Base-by-base conservation (phyloP, 2,888 invertebrate species). In the Cyrtodaria siliqua region DNA sequence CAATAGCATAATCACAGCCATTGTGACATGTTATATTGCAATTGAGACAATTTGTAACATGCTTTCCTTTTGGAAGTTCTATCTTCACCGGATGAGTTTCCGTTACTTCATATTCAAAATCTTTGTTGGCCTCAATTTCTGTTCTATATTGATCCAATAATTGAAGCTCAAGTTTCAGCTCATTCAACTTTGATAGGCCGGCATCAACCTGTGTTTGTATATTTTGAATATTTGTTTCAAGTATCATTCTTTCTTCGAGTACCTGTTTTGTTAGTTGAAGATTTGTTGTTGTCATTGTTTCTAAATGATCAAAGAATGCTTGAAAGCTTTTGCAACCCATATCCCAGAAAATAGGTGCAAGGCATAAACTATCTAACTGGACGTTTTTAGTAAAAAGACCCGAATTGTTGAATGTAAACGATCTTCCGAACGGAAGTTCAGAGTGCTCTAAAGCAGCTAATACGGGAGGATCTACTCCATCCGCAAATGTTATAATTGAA, bases 401-500 rank as follows among this genome's bases (percentile, higher is more conserved):
- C 12, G 82, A 84, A 49, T 84, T 84, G 42, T 84, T 84, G 47
- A 84, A 82, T 18, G 59, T 57, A 50, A 78, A 84, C 29, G 44
- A 66, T 14, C 42, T 47, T 9, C 63, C 64, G 40, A 56, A 61
- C 12, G 79, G 84, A n/a, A 84, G 42, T n/a, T 72, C 53, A 20
- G 82, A 72, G 27, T 70, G 69, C 18, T 68, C 55, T 20, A 84
- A 44, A 1, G 84, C 82, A 9, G 70, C 68, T 18, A 75, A 33
- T 0, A 80, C 84, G n/a, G 84, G 84, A 3, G 84, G 84, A 18
- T 50, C 61, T 47, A 78, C 67, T 20, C 79, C 80, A 62, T 84
- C 84, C 2, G 84, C 84, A 61, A 84, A 84, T n/a, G 84, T 84
- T 40, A 82, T 64, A 27, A 82, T 47, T 12, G 61, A 68, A 61